Base-by-base conservation (phyloP, 2,113 vertebrate species). In the Vombatus ursinus region DNA sequence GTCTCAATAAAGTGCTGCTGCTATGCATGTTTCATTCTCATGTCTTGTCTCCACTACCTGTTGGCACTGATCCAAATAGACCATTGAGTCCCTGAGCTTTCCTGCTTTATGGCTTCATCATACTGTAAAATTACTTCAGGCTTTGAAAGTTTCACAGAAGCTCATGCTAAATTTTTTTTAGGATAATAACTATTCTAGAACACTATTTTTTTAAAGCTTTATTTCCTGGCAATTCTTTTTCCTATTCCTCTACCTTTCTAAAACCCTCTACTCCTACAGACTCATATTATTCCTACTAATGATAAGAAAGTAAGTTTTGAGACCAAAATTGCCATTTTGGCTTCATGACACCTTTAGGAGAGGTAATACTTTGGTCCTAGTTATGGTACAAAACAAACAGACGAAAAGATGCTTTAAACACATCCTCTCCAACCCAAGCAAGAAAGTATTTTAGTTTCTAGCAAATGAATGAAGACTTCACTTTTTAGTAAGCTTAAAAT, bases 391-490 rank as follows among this genome's bases (percentile, higher is more conserved):
- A 96, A 94, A 91, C 53, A 77, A 77, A n/a, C 53, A 57, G 26
- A 93, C 53, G 28, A 57, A 68, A 37, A 37, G 31, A 68, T 68
- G 61, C 61, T 68, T 68, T 68, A 68, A 68, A 91, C 44, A 93
- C 91, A 92, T 0, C 92, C 84, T 96, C 84, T 94, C 49, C 54
- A 96, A 92, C 50, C 92, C 52, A 96, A 91, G 91, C 89, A 54
- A 95, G 95, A 96, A 97, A 96, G 25, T 50, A 4, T 95, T 8
- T 90, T 61, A 61, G 47, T 96, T 96, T 97, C 24, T 95, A 16
- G 37, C 93, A 0, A 91, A 54, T 91, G 93, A 52, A 90, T 92
- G 31, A 89, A 61, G 57, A 28, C 92, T 94, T 91, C 50, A 26
- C 47, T 94, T 96, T 96, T 84, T 94, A 23, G 51, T 52, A 96